Conservation (phyloP, 2,797 vertebrate genomes). For the Nothura maculosa region DNA sequence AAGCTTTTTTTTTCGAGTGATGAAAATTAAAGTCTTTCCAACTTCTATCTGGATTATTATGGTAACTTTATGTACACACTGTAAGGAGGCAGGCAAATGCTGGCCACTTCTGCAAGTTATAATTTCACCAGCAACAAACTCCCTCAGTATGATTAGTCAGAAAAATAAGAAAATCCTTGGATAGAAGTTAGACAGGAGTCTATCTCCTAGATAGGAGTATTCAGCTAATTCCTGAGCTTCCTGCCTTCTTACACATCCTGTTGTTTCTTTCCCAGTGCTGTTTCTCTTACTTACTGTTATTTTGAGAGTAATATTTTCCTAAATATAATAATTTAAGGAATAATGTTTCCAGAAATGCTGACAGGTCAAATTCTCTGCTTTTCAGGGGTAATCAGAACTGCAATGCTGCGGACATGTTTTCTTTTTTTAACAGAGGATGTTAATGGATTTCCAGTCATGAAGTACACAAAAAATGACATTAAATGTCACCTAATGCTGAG, state of each 20-base stretch:
- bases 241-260: not conserved
- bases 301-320: not conserved
- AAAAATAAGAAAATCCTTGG: not conserved
- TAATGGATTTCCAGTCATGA: slow-evolving; percentile 33
- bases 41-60: not conserved
- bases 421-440: not conserved
- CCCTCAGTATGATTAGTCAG: not conserved
- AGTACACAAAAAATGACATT: not conserved
- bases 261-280: not conserved
- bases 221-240: not conserved
- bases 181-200: not conserved
- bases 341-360: not conserved
- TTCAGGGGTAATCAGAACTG: slow-evolving; percentile 11
- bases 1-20: not conserved
- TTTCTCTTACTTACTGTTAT: slow-evolving; percentile 14
- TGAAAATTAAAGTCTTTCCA: not conserved
- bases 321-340: slow-evolving; percentile 44
- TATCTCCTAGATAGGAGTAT: not conserved
- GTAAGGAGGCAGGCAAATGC: not conserved
- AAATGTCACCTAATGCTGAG: not conserved
- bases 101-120: not conserved
- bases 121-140: not conserved
- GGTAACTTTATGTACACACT: rapidly evolving
- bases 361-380: not conserved
- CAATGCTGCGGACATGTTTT: not conserved